These are phyloP conservation scores for Pomacea canaliculata DNA, from an alignment of 2,888 invertebrate species.

Conservation along the genomic window DNA sequence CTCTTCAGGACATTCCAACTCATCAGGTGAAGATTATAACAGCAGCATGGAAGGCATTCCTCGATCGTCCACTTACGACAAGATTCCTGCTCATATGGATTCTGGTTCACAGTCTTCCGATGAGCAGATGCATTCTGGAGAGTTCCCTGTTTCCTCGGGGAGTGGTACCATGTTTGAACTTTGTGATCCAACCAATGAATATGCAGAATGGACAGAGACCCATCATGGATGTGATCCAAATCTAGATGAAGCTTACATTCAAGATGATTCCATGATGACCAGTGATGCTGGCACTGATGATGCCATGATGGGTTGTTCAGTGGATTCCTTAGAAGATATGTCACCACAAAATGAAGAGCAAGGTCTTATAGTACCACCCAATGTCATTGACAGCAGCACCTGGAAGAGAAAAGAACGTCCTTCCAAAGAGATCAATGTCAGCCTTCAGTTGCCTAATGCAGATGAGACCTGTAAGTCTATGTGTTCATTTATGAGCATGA, in stretches of 20 bases:
- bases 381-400: slow-evolving; percentile 45
- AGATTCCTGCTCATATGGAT: not conserved
- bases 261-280: not conserved
- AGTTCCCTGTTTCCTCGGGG: not conserved
- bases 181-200: slow-evolving; percentile 32
- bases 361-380: slow-evolving; percentile 26
- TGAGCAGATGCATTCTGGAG: not conserved
- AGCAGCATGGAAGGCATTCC: slow-evolving; percentile 19
- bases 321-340: slow-evolving; percentile 28
- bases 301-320: slow-evolving; percentile 22
- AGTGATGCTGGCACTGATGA: slow-evolving; percentile 8
- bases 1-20: slow-evolving; percentile 12
- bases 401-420: slow-evolving; percentile 53
- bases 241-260: slow-evolving; percentile 8
- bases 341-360: not conserved
- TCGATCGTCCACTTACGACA: slow-evolving; percentile 22
- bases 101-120: not conserved
- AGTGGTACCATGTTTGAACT: slow-evolving; percentile 25
- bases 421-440: slow-evolving; percentile 40
- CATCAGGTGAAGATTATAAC: slow-evolving; percentile 11
- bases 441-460: slow-evolving; percentile 54
- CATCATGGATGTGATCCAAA: slow-evolving; percentile 8
- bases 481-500: slow-evolving; percentile 23
- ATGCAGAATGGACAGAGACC: not conserved
- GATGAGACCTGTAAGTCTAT: slow-evolving; percentile 57